phyloP scores from a whole-genome alignment of 1,140 invertebrate genomes.

The Subanguina moxae region DNA sequence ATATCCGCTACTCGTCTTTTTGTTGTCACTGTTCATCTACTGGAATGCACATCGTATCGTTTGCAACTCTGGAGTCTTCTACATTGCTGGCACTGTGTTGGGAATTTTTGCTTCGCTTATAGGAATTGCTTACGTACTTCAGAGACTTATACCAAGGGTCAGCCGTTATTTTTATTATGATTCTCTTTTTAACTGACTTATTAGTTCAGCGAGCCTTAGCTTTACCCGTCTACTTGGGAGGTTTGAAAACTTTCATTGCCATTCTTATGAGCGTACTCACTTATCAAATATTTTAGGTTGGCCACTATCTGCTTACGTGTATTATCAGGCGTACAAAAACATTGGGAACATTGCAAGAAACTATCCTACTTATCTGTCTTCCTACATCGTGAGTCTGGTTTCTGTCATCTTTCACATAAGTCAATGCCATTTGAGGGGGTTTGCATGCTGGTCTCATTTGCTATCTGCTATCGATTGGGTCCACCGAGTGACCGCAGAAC shows the following conservation, averaged over 20 bases:
- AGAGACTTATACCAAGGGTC: conserved; percentile 4
- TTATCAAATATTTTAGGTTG: background rate
- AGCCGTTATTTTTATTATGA: background rate
- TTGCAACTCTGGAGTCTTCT: conserved; percentile 4
- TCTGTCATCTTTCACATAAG: background rate
- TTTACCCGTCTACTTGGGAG: background rate
- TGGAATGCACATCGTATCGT: conserved; percentile 7
- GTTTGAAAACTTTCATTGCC: background rate
- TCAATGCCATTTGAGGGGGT: background rate
- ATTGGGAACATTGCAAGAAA: background rate
- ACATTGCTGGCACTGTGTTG: background rate
- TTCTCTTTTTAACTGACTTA: background rate
- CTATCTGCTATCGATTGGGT: conserved; percentile 28
- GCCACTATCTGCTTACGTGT: conserved; percentile 10
- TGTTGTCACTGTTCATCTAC: conserved; percentile 1
- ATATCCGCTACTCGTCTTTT: background rate
- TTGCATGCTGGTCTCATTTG: background rate
- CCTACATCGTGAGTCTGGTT: conserved; percentile 1
- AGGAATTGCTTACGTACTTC: background rate
- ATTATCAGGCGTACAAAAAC: conserved; percentile 8
- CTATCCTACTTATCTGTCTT: conserved; percentile 6
- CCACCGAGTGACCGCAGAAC: conserved; percentile 24
- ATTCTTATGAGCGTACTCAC: background rate
- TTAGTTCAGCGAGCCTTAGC: background rate
- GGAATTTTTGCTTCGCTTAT: conserved; percentile 6